phyloP scores from a whole-genome alignment of 1,140 invertebrate species.

The Amyelois transitella region DNA sequence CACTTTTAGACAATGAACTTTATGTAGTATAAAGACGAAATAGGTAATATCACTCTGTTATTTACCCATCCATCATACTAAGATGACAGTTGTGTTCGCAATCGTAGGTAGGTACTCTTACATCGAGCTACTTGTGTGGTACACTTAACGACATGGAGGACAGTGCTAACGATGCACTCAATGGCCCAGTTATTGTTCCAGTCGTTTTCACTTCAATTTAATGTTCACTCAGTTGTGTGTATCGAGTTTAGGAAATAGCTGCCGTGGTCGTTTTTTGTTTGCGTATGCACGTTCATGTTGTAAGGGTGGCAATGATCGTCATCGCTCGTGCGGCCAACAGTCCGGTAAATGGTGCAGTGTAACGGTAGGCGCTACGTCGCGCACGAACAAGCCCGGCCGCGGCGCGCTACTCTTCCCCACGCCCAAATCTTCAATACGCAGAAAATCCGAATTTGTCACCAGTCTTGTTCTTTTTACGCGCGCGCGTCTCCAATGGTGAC shows the following conservation, averaged over 20 bases:
- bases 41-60: slow-evolving; percentile 42
- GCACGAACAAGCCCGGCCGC: slow-evolving; percentile 32
- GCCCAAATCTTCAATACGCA: slow-evolving; percentile 40
- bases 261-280: slow-evolving; percentile 2
- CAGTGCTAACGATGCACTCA: slow-evolving; percentile 38
- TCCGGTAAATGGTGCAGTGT: slow-evolving; percentile 53
- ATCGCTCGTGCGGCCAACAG: slow-evolving; percentile 37
- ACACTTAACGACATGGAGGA: slow-evolving; percentile 36
- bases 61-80: slow-evolving; percentile 46
- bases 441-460: slow-evolving; percentile 51
- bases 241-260: neutral
- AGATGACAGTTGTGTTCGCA: slow-evolving; percentile 33
- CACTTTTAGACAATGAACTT: slow-evolving; percentile 41
- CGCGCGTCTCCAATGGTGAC: slow-evolving; percentile 29
- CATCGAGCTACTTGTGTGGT: slow-evolving; percentile 32
- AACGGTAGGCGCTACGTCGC: slow-evolving; percentile 54
- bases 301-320: slow-evolving; percentile 17
- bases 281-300: slow-evolving; percentile 8
- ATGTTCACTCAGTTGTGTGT: neutral
- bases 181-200: slow-evolving; percentile 27
- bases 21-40: slow-evolving; percentile 22
- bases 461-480: slow-evolving; percentile 31
- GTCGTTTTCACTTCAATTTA: slow-evolving; percentile 17
- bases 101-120: slow-evolving; percentile 35
- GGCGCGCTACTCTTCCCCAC: slow-evolving; percentile 8